phyloP scores from a whole-genome alignment of 2,888 invertebrate species.

The Druceiella hillmani region DNA sequence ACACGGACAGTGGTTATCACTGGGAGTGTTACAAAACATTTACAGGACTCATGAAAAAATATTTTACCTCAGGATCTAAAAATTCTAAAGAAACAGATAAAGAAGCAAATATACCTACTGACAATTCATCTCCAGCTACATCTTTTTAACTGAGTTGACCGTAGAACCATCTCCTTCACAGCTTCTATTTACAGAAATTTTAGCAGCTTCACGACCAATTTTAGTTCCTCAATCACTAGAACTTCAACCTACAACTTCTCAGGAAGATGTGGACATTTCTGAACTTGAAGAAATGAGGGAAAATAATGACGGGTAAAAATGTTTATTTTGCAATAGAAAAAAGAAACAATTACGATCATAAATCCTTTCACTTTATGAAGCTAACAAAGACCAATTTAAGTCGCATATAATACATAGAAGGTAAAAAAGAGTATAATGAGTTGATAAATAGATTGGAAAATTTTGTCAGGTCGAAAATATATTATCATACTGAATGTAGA shows the following conservation, averaged over 20 bases:
- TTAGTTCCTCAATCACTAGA: slow-evolving; percentile 11
- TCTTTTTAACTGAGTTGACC: slow-evolving; percentile 7
- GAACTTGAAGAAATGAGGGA: too few relatives aligned
- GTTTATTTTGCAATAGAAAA: slow-evolving; percentile 14
- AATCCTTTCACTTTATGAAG: too few relatives aligned
- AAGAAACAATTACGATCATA: slow-evolving; percentile 15
- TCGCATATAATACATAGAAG: slow-evolving; percentile 16
- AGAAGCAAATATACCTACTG: neutral
- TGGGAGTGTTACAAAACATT: slow-evolving; percentile 8
- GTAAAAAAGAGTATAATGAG: slow-evolving; percentile 17
- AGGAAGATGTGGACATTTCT: slow-evolving; percentile 12
- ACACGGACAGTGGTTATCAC: slow-evolving; percentile 9
- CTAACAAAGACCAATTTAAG: slow-evolving; percentile 15
- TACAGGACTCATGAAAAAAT: slow-evolving; percentile 8
- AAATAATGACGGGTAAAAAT: slow-evolving; percentile 11
- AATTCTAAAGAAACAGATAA: slow-evolving; percentile 4
- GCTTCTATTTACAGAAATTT: too few relatives aligned
- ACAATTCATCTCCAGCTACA: too few relatives aligned
- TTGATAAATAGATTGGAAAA: slow-evolving; percentile 21
- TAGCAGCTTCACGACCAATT: slow-evolving; percentile 6
- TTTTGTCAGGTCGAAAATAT: slow-evolving; percentile 18
- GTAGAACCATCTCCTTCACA: too few relatives aligned
- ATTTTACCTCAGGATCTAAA: slow-evolving; percentile 5
- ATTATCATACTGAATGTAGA: slow-evolving; percentile 21
- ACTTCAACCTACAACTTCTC: slow-evolving; percentile 13